Evolutionary conservation across 2,888 invertebrate species (phyloP).

Genomic region (Plagodis pulveraria): DNA sequence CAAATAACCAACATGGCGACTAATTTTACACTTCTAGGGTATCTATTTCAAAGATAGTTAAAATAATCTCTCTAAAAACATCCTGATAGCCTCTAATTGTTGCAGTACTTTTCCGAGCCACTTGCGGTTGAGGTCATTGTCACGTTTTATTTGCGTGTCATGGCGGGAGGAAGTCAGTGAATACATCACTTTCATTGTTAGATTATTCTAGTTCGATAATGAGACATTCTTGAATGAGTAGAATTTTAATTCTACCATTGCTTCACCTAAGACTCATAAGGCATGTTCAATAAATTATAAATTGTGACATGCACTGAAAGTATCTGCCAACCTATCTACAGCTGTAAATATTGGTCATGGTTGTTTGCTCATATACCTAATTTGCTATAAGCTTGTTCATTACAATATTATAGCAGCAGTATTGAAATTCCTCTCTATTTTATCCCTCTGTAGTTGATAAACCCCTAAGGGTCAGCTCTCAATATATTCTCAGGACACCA

Average conservation of each 20-base stretch:
- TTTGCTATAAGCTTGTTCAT: constrained; percentile 31
- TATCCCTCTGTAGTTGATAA: too few relatives aligned
- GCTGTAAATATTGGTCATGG: constrained; percentile 41
- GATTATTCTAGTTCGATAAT: constrained; percentile 8
- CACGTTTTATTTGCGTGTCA: constrained; percentile 70
- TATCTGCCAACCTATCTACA: background rate
- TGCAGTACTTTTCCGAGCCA: constrained; percentile 58
- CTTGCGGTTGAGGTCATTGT: constrained; percentile 67
- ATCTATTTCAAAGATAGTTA: constrained; percentile 59
- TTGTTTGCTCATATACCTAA: constrained; percentile 40
- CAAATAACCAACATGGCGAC: constrained; percentile 83
- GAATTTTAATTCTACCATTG: too few relatives aligned
- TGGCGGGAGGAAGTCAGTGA: constrained; percentile 59
- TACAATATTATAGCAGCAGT: too few relatives aligned
- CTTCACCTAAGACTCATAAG: too few relatives aligned
- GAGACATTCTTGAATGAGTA: background rate
- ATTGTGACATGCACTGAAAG: background rate
- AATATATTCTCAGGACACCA: too few relatives aligned
- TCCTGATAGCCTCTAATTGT: constrained; percentile 32
- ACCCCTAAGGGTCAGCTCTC: too few relatives aligned
- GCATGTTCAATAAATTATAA: too few relatives aligned
- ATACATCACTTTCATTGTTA: constrained; percentile 47
- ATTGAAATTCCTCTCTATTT: too few relatives aligned
- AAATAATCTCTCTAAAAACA: constrained; percentile 33
- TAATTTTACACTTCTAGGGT: constrained; percentile 64